A percentile compares a stretch with the other conserved stretches of the same genome.
Evolutionary conservation across 2,113 vertebrate species (phyloP).

Genomic region (Paramormyrops kingsleyae): DNA sequence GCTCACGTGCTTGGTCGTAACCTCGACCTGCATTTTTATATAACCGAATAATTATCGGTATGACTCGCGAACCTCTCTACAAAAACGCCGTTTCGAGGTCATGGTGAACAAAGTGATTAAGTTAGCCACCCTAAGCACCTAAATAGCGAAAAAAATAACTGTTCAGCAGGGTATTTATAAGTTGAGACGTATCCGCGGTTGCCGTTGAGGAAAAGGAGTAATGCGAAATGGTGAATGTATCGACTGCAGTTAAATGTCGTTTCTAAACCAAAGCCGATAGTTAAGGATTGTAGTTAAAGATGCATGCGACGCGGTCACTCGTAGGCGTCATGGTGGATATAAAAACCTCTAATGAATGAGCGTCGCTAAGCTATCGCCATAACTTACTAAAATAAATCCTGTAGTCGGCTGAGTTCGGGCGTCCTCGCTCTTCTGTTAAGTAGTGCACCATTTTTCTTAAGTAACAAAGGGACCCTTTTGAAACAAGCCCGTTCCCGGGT

Average conservation of each 20-base stretch:
- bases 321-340: background rate
- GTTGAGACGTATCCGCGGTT: background rate
- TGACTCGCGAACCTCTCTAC: background rate
- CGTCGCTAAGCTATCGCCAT: background rate
- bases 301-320: background rate
- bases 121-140: background rate
- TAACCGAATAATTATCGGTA: background rate
- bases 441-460: slow-evolving; percentile 62
- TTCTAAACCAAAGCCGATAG: background rate
- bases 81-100: background rate
- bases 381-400: slow-evolving; percentile 92
- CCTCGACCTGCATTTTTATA: background rate
- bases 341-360: background rate
- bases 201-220: background rate
- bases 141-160: background rate
- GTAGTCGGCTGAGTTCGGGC: slow-evolving; percentile 61
- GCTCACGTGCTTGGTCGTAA: background rate
- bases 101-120: background rate
- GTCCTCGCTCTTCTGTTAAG: slow-evolving; percentile 73
- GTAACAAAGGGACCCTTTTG: slow-evolving; percentile 22
- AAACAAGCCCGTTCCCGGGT: slow-evolving; percentile 26
- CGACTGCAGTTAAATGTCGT: background rate
- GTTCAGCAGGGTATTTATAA: background rate
- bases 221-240: background rate
- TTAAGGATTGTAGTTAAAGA: background rate